A percentile compares a stretch with the other conserved stretches of the same genome.
These are phyloP conservation scores for Blastomussa wellsi DNA, from an alignment of 92 coral and sea anemone genomes.

Conservation along the genomic window DNA sequence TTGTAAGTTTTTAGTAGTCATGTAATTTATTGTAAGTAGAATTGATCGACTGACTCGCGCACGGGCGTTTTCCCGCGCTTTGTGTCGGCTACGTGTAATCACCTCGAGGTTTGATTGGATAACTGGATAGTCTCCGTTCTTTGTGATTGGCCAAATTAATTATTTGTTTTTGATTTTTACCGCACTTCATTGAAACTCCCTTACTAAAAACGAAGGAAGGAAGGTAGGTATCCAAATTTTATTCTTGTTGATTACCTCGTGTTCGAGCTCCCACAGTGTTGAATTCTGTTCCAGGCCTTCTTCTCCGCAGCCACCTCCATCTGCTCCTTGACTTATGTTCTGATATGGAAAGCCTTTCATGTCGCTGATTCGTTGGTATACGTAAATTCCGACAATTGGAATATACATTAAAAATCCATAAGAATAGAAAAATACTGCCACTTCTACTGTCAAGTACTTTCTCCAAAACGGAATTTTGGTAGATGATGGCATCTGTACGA, in stretches of 20 bases:
- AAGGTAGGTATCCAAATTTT: no score
- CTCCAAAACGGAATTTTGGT: slow-evolving; percentile 35
- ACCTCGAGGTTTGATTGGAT: no score
- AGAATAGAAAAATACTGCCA: slow-evolving; percentile 73
- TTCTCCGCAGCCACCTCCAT: slow-evolving; percentile 10
- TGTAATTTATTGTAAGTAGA: no score
- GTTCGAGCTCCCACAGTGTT: slow-evolving; percentile 15
- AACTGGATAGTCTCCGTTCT: no score
- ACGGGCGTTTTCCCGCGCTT: no score
- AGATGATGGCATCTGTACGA: not conserved
- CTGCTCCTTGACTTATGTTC: slow-evolving; percentile 17
- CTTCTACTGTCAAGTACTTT: slow-evolving; percentile 70
- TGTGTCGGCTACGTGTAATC: no score
- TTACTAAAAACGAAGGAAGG: not conserved
- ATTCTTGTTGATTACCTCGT: slow-evolving; percentile 13
- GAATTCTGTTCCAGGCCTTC: slow-evolving; percentile 4
- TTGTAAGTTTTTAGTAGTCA: no score
- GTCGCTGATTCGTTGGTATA: slow-evolving; percentile 72
- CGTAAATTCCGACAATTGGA: slow-evolving; percentile 66
- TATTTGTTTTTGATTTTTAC: no score
- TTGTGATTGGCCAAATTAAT: no score
- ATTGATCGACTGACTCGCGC: no score
- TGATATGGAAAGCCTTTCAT: slow-evolving; percentile 68
- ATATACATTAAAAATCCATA: slow-evolving; percentile 69
- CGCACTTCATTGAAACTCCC: no score